These are phyloP conservation scores for Merops nubicus DNA, from an alignment of 2,113 vertebrate species.

Conservation along the genomic window DNA sequence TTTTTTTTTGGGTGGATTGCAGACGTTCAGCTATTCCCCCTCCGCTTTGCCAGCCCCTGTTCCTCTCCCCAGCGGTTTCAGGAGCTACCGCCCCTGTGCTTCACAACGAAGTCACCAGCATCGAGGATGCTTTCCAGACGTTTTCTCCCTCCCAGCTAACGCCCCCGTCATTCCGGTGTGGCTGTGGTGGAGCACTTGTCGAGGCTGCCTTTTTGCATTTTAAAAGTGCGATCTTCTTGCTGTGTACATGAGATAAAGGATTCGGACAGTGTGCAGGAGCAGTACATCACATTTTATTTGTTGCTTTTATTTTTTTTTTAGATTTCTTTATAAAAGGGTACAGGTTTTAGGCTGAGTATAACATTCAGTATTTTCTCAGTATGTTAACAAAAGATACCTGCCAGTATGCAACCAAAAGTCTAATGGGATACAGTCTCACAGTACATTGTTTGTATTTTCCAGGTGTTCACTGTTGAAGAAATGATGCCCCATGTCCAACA, in stretches of 20 bases:
- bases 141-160: accelerated
- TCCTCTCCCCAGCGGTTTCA: accelerated
- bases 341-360: neutral
- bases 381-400: neutral
- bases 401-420: neutral
- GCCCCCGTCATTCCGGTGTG: accelerated
- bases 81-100: accelerated
- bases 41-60: too few relatives aligned
- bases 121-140: neutral
- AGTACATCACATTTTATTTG: neutral
- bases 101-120: accelerated
- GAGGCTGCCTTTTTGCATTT: neutral
- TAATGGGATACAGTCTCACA: neutral
- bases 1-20: too few relatives aligned
- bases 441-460: constrained; percentile 8
- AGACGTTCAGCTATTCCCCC: accelerated
- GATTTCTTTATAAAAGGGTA: neutral
- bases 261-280: neutral
- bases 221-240: neutral
- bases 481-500: constrained; percentile 93
- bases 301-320: neutral
- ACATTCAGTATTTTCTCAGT: neutral
- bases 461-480: constrained; percentile 96
- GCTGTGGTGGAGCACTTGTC: accelerated
- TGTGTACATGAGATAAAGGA: neutral